Base-by-base conservation (phyloP, 2,797 vertebrate species). In the Pseudopleuronectes americanus region DNA sequence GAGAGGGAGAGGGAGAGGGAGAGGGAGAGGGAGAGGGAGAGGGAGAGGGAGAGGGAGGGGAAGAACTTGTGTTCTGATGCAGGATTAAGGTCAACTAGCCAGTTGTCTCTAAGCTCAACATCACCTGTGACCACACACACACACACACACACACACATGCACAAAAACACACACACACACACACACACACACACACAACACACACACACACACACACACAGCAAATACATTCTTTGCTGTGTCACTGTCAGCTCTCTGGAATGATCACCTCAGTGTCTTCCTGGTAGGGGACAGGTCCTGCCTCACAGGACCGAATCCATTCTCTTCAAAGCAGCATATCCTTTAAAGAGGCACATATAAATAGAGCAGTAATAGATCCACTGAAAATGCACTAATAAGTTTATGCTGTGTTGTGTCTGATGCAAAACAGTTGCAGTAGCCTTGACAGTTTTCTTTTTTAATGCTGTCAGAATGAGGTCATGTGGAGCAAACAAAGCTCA, bases 381-480 rank as follows among this genome's bases (percentile, higher is more conserved):
- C 6, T 12, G 22, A 3, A 36, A 55, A 68, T 6, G 57, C 38
- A 62, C 3, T 45, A 45, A 19, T 45, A 17, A 36, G 43, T 52
- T 78, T 38, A n/a, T 17, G 51, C 24, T 3, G 4, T 12, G 17
- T 71, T 49, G 51, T 8, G 9, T 45, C 33, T 4, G 33, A 57
- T 3, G 12, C 24, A 23, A 73, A 74, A 64, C 55, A 56, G 71
- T 77, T 73, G 81, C 76, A 65, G 77, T 16, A 55, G 64, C 68
- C 54, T 23, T 28, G 77, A 77, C 53, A 73, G 80, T 79, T 84
- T 76, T 21, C n/a, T n/a, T 26, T 17, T 16, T 23, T 45, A 53
- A 70, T 76, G 65, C 76, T 49, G 56, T 83, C 85, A 83, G 76
- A 91, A 89, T 73, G 84, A 90, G 89, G 86, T 87, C 88, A 84